Evolutionary conservation across 2,888 invertebrate genomes (phyloP).

Genomic region (Periphyllus acericola): DNA sequence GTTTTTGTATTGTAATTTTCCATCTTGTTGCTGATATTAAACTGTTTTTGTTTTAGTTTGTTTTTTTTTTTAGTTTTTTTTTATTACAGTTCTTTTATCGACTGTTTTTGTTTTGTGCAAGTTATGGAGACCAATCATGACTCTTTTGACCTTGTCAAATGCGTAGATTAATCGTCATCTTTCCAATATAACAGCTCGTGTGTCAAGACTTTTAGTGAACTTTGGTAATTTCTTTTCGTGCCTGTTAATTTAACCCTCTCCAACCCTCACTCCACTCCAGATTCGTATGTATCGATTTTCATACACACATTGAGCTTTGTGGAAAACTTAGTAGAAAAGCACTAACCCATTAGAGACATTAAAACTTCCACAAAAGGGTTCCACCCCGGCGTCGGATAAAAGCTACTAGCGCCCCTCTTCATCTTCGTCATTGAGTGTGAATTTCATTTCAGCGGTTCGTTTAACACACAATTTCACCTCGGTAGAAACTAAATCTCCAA

Average conservation of each 20-base stretch:
- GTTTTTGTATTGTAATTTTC: background rate
- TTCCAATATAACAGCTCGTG: constrained; percentile 20
- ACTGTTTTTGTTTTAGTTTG: background rate
- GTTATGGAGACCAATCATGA: background rate
- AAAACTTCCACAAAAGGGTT: constrained; percentile 55
- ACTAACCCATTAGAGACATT: constrained; percentile 59
- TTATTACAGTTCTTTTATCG: background rate
- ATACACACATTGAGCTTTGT: constrained; percentile 39
- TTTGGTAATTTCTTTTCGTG: constrained; percentile 18
- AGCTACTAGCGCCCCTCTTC: constrained; percentile 21
- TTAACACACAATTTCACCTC: constrained; percentile 47
- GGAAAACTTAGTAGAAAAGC: constrained; percentile 49
- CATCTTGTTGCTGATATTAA: background rate
- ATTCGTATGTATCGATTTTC: constrained; percentile 48
- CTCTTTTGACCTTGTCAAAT: constrained; percentile 17
- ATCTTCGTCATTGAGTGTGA: constrained; percentile 31
- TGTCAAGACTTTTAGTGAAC: constrained; percentile 47
- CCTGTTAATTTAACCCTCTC: constrained; percentile 12
- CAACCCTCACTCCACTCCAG: background rate
- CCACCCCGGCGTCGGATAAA: background rate
- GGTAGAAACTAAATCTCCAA: constrained; percentile 45
- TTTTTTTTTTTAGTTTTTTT: background rate
- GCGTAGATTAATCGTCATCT: background rate
- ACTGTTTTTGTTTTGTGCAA: background rate
- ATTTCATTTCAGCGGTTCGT: constrained; percentile 45